Evolutionary conservation across 2,113 vertebrate genomes (phyloP).

Genomic region (Megaleporinus macrocephalus): DNA sequence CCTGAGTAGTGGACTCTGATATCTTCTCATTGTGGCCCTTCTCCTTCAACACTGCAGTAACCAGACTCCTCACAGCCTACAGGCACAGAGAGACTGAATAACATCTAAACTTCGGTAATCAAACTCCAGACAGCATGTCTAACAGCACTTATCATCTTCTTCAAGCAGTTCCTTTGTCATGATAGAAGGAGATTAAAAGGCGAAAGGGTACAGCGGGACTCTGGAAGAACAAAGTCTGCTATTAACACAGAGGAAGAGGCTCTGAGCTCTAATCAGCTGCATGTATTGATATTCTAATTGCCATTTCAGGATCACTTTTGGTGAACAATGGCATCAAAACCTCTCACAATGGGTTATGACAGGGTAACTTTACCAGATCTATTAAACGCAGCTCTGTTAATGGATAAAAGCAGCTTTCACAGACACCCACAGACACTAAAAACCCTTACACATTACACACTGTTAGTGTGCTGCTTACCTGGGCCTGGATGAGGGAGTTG

Average conservation of each 20-base stretch:
- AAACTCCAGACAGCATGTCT: not conserved
- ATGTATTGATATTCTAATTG: not conserved
- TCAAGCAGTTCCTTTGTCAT: not conserved
- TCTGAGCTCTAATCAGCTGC: too few species aligned
- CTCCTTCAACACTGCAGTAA: constrained; percentile 90
- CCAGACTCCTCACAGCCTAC: constrained; percentile 86
- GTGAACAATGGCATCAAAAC: not conserved
- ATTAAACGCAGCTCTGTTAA: not conserved
- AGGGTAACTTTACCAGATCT: not conserved
- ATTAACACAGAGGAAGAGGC: not conserved
- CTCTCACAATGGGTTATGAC: not conserved
- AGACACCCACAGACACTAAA: not conserved
- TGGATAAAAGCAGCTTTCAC: too few species aligned
- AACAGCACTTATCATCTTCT: not conserved
- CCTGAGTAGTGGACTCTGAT: constrained; percentile 80
- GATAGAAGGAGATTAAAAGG: not conserved
- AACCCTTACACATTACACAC: not conserved
- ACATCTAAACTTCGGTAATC: not conserved
- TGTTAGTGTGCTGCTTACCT: constrained; percentile 76
- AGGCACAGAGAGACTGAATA: constrained; percentile 18
- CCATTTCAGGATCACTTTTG: not conserved
- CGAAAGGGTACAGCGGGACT: not conserved
- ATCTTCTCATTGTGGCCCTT: constrained; percentile 80
- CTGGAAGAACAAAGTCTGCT: not conserved
- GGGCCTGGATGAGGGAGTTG: constrained; percentile 87